Conservation (phyloP, 2,888 invertebrate genomes). For the Tridacna crocea region DNA sequence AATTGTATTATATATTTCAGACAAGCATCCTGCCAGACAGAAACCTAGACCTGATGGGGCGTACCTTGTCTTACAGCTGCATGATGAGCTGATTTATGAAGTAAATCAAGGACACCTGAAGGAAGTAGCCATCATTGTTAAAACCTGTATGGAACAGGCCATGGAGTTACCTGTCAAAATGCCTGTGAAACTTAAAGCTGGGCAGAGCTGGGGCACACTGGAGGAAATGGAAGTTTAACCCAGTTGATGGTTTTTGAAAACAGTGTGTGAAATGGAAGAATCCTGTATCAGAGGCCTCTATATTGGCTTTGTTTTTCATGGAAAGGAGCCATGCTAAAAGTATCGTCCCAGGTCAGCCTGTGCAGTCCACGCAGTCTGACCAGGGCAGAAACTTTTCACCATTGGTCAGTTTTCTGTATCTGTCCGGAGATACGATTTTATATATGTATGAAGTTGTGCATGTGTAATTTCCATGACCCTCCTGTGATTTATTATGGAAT, state of each 20-base stretch:
- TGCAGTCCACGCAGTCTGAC: too few species aligned
- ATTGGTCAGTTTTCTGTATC: too few species aligned
- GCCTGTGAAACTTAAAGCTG: slow-evolving; percentile 94
- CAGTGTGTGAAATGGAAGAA: not conserved
- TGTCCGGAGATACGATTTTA: too few species aligned
- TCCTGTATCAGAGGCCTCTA: not conserved
- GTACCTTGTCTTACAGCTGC: slow-evolving; percentile 93
- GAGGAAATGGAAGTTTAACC: slow-evolving; percentile 52
- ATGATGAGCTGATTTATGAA: slow-evolving; percentile 98
- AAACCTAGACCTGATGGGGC: slow-evolving; percentile 82
- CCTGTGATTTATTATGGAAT: too few species aligned
- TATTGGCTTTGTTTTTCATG: too few species aligned
- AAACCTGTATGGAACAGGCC: slow-evolving; percentile 92
- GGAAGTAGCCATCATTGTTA: slow-evolving; percentile 86
- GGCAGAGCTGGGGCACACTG: slow-evolving; percentile 90
- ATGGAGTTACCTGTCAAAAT: slow-evolving; percentile 91
- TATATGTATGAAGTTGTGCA: too few species aligned
- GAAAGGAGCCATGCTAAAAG: too few species aligned
- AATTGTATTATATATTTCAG: slow-evolving; percentile 13
- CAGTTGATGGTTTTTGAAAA: not conserved
- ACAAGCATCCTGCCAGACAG: slow-evolving; percentile 31
- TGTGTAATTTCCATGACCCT: too few species aligned
- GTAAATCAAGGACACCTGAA: slow-evolving; percentile 87
- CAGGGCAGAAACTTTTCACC: too few species aligned
- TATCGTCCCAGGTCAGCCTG: too few species aligned